Percentiles rank a stretch among this genome's conserved stretches.
phyloP scores from a whole-genome alignment of 2,888 invertebrate genomes.

The Cephus rjabovi region DNA sequence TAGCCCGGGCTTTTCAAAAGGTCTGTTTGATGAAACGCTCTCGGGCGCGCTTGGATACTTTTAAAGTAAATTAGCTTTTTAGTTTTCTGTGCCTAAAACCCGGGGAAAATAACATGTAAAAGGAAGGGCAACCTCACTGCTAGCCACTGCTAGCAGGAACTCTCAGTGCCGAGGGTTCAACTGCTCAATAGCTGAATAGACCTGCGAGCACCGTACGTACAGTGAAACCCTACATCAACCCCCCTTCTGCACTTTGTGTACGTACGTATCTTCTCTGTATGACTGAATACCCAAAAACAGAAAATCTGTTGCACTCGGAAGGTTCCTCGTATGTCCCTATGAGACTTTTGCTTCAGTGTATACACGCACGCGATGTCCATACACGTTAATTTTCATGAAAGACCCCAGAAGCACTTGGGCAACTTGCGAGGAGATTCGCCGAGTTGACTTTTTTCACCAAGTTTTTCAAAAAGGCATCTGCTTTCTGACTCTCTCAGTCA shows the following conservation, averaged over 20 bases:
- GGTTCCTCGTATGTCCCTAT: not conserved
- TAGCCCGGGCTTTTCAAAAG: slow-evolving; percentile 61
- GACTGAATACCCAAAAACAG: slow-evolving; percentile 60
- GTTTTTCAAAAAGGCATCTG: not conserved
- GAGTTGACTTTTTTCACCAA: not conserved
- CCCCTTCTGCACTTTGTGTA: slow-evolving; percentile 22
- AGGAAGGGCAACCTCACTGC: slow-evolving; percentile 45
- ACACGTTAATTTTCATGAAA: slow-evolving; percentile 48
- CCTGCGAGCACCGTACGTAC: slow-evolving; percentile 18
- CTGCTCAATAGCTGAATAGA: slow-evolving; percentile 50
- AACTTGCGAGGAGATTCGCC: not conserved
- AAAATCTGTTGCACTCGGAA: slow-evolving; percentile 45
- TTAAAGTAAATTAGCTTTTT: slow-evolving; percentile 68
- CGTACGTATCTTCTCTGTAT: slow-evolving; percentile 27
- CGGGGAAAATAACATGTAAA: slow-evolving; percentile 51
- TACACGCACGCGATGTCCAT: not conserved
- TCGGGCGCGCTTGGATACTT: slow-evolving; percentile 54
- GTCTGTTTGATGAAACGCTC: slow-evolving; percentile 43
- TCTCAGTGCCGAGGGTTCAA: slow-evolving; percentile 37
- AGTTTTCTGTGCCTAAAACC: slow-evolving; percentile 64
- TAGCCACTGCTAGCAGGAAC: slow-evolving; percentile 11
- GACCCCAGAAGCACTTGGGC: slow-evolving; percentile 20
- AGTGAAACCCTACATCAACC: not conserved
- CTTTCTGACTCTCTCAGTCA: not conserved
- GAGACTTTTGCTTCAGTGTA: not conserved